phyloP scores from a whole-genome alignment of 2,888 invertebrate genomes.

The Sinodicranocentrus sp. region DNA sequence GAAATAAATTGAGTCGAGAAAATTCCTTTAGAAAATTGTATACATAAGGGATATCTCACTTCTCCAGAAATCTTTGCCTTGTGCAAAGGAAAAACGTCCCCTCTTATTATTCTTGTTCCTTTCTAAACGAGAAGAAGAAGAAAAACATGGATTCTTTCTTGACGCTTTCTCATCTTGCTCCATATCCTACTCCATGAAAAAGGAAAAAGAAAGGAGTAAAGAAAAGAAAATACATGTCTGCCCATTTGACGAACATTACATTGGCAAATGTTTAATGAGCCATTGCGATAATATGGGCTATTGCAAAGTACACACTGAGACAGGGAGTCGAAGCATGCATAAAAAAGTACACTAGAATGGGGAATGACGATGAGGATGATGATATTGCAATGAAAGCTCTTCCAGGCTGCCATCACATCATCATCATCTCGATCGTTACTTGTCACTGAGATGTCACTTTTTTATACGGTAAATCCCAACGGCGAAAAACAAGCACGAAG shows the following conservation, averaged over 20 bases:
- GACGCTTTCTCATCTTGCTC: too few species aligned
- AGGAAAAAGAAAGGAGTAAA: neutral
- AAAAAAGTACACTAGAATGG: slow-evolving; percentile 6
- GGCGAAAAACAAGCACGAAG: slow-evolving; percentile 35
- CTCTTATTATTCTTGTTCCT: slow-evolving; percentile 45
- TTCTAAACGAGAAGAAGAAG: neutral
- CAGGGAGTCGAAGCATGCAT: neutral
- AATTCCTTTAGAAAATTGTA: slow-evolving; percentile 63
- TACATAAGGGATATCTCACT: slow-evolving; percentile 63
- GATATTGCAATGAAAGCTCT: slow-evolving; percentile 55
- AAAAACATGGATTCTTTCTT: too few species aligned
- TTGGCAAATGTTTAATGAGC: slow-evolving; percentile 70
- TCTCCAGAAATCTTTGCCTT: slow-evolving; percentile 27
- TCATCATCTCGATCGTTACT: slow-evolving; percentile 61
- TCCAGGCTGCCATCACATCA: slow-evolving; percentile 27
- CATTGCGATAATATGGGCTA: slow-evolving; percentile 60
- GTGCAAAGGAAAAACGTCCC: neutral
- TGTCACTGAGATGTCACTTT: slow-evolving; percentile 67
- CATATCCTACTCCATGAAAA: too few species aligned
- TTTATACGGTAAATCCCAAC: slow-evolving; percentile 60
- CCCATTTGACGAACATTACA: slow-evolving; percentile 50
- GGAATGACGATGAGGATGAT: slow-evolving; percentile 39
- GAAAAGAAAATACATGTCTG: slow-evolving; percentile 21
- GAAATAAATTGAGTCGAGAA: slow-evolving; percentile 68
- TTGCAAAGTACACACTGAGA: neutral